A percentile compares a stretch with the other conserved stretches of the same genome.
Conservation (phyloP, 1,140 invertebrate species). For the Antheraea mylitta region DNA sequence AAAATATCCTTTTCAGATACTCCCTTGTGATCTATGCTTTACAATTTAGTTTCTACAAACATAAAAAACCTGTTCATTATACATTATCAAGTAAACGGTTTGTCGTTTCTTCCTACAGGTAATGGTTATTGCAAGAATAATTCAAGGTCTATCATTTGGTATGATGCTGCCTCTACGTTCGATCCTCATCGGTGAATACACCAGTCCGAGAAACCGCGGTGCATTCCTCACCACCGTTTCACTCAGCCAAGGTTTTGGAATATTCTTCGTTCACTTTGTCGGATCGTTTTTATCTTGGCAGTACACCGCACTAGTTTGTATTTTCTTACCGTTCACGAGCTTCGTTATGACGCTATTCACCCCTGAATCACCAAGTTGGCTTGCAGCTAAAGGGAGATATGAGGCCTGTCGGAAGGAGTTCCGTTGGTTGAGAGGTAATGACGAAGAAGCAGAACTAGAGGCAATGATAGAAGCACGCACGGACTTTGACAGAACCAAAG, state of each 20-base stretch:
- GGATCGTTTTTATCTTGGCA: constrained; percentile 80
- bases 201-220: constrained; percentile 67
- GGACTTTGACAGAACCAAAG: constrained; percentile 25
- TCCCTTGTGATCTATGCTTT: not conserved
- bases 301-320: constrained; percentile 71
- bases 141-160: constrained; percentile 30
- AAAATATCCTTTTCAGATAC: too few relatives aligned
- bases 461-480: constrained; percentile 51
- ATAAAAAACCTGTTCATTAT: too few relatives aligned
- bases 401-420: constrained; percentile 72
- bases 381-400: constrained; percentile 72
- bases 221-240: constrained; percentile 66
- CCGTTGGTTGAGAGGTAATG: constrained; percentile 68
- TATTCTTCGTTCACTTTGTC: constrained; percentile 75
- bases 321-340: constrained; percentile 65
- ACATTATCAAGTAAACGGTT: not conserved
- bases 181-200: constrained; percentile 37
- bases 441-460: constrained; percentile 55
- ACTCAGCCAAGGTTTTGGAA: constrained; percentile 64
- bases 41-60: not conserved
- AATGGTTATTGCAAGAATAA: constrained; percentile 26
- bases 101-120: constrained; percentile 16
- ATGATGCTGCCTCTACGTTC: constrained; percentile 33
- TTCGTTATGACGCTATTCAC: constrained; percentile 73
- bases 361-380: constrained; percentile 86